Evolutionary conservation across 30 jellyfish, hydroid and myxozoan genomes (phyloP).

Genomic region (Turritopsis dohrnii): DNA sequence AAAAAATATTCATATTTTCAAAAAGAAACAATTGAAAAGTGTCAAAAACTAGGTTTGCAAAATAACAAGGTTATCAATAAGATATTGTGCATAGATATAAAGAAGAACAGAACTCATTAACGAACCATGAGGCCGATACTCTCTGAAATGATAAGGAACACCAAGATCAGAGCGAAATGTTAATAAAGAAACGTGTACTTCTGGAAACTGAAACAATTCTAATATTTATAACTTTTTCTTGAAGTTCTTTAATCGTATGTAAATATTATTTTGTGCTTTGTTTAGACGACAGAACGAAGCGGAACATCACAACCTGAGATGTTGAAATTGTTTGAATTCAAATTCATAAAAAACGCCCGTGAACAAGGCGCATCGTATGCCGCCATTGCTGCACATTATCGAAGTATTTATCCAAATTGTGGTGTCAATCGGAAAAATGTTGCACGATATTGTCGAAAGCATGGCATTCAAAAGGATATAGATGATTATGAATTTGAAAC

Average conservation of each 20-base stretch:
- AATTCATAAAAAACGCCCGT: slow-evolving; percentile 1
- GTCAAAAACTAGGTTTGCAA: too few relatives aligned
- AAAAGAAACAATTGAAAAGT: too few relatives aligned
- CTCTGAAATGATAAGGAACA: too few relatives aligned
- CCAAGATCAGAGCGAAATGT: too few relatives aligned
- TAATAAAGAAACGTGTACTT: too few relatives aligned
- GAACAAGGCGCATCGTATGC: slow-evolving; percentile 3
- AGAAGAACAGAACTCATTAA: too few relatives aligned
- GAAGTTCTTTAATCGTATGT: background rate
- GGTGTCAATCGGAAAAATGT: slow-evolving; percentile 1
- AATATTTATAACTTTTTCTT: too few relatives aligned
- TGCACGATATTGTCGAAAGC: background rate
- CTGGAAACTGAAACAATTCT: too few relatives aligned
- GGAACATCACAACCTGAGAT: background rate
- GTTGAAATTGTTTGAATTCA: background rate
- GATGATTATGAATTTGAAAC: background rate
- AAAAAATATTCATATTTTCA: too few relatives aligned
- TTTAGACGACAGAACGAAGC: background rate
- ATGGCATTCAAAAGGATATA: background rate
- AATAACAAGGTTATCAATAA: too few relatives aligned
- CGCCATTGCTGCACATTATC: background rate
- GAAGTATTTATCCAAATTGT: background rate
- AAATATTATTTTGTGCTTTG: background rate
- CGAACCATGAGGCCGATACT: too few relatives aligned
- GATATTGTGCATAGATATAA: too few relatives aligned